Base-by-base conservation (phyloP, 2,888 invertebrate species). In the Lordiphosa andalusiaca region DNA sequence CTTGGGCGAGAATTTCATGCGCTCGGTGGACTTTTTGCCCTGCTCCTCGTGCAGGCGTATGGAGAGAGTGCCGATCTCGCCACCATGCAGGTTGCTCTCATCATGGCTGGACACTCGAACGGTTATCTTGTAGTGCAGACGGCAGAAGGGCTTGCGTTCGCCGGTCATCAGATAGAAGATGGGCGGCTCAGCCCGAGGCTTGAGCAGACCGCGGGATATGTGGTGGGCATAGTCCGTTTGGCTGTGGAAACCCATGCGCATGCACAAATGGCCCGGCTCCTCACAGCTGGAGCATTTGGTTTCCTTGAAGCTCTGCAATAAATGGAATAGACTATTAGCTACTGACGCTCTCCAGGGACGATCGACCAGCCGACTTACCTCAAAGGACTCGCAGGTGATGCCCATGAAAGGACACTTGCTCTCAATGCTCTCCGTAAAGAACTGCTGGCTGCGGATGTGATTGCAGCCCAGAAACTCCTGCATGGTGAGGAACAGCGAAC, bases 361-460 rank as follows among this genome's bases (percentile, higher is more conserved):
- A 7, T 16, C 7, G 1, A 0, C 0, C 1, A 1, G 2, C 1
- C 7, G 37, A 72, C 90, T 89, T 70, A 93, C 93, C 84, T 95
- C 94, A 90, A 93, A 95, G 16, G 94, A 94, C 12, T 93, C 91
- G 86, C 98, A 98, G 53, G 94, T 93, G 53, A 95, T 93, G 0
- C 93, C 94, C 83, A 93, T 90, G 85, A 95, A 97, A 0, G 94
- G 93, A 77, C 97, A 97, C 10, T 91, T 89, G 0, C 93, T 92
- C 64, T 93, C 93, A 47, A 98, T 93, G 71, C 95, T 96, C 88
- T 97, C 97, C 0, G 92, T 93, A 86, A 95, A 97, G 85, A 93
- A 94, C 75, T 95, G 93, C 86, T 95, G 93, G 65, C 96, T 95
- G 49, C 97, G 90, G 57, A 96, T 92, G 87, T 98, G 98, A 89